A percentile compares a stretch with the other conserved stretches of the same genome.
phyloP scores from a whole-genome alignment of 2,888 invertebrate species.

The Melinopterus prodromus region DNA sequence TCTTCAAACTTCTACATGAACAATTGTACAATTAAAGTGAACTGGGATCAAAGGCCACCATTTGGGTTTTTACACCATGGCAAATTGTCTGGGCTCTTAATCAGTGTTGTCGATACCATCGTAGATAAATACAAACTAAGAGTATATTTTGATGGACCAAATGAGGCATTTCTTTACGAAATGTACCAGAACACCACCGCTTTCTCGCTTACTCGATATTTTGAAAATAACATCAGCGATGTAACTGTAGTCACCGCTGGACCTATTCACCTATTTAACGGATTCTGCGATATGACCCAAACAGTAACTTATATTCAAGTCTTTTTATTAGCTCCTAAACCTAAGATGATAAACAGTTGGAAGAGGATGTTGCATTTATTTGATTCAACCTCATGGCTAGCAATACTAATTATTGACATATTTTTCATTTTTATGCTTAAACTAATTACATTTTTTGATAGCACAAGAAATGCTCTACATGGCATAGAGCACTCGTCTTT shows the following conservation, averaged over 20 bases:
- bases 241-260: background rate
- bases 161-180: background rate
- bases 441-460: background rate
- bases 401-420: background rate
- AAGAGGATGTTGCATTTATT: background rate
- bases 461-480: background rate
- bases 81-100: background rate
- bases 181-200: background rate
- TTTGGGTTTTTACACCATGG: background rate
- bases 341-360: background rate
- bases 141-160: background rate
- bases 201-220: background rate
- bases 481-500: background rate
- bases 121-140: background rate
- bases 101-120: background rate
- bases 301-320: background rate
- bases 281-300: background rate
- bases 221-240: background rate
- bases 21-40: background rate
- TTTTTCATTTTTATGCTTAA: background rate
- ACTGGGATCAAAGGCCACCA: background rate
- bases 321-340: background rate
- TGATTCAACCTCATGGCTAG: background rate
- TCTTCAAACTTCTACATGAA: background rate
- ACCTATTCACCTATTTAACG: background rate